Evolutionary conservation across 2,797 vertebrate species (phyloP).

Genomic region (Pangasius macronema): DNA sequence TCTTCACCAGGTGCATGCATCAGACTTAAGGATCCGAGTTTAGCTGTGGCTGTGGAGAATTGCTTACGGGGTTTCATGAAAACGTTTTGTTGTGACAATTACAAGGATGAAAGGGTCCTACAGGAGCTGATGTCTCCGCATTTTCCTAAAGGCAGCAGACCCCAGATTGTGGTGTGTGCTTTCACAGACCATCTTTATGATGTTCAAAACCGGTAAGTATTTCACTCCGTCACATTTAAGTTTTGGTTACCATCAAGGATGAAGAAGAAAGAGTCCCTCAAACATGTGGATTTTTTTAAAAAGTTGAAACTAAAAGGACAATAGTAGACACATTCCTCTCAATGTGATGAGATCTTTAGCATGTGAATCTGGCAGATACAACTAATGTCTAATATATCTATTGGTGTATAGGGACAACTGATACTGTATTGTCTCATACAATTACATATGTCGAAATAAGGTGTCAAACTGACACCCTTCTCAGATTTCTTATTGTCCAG

Average conservation of each 20-base stretch:
- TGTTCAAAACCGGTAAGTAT: constrained; percentile 52
- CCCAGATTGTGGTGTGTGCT: constrained; percentile 69
- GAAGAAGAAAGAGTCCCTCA: neutral
- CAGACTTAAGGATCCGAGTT: constrained; percentile 60
- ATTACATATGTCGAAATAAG: neutral
- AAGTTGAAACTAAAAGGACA: neutral
- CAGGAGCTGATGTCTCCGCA: constrained; percentile 66
- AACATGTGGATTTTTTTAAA: neutral
- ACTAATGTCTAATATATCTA: neutral
- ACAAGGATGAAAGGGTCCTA: constrained; percentile 68
- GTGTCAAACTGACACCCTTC: neutral
- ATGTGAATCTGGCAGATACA: neutral
- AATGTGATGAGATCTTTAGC: neutral
- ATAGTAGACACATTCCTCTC: neutral
- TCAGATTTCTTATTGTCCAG: neutral
- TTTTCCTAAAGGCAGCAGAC: constrained; percentile 63
- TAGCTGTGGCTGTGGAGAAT: constrained; percentile 69
- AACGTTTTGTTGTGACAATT: constrained; percentile 74
- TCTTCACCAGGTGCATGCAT: constrained; percentile 57
- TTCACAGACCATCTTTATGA: constrained; percentile 61
- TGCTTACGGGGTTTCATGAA: constrained; percentile 70
- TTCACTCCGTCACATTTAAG: neutral
- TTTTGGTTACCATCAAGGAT: neutral
- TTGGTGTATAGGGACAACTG: neutral
- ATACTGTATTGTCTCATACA: neutral